These are phyloP conservation scores for Drosophila pseudoobscura DNA, from an alignment of 1,140 invertebrate genomes.

Conservation along the genomic window DNA sequence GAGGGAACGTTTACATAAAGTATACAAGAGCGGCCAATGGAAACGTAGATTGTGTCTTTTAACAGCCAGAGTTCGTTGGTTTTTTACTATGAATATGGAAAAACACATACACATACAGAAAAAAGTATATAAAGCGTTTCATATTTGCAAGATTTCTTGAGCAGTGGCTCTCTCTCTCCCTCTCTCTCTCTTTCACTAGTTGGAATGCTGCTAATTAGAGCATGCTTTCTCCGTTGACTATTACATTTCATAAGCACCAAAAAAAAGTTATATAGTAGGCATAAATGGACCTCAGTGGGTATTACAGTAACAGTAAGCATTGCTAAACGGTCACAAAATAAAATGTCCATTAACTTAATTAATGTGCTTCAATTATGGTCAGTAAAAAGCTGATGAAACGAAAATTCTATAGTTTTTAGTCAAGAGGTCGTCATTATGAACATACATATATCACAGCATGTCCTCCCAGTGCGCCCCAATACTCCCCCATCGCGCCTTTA, in stretches of 20 bases:
- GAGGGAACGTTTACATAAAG: constrained; percentile 8
- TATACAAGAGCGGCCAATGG: constrained; percentile 45
- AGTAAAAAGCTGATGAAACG: constrained; percentile 64
- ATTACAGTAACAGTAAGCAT: constrained; percentile 34
- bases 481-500: background rate
- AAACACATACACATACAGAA: too few relatives aligned
- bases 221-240: constrained; percentile 9
- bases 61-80: background rate
- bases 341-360: constrained; percentile 81
- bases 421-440: constrained; percentile 64
- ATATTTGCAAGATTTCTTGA: too few relatives aligned
- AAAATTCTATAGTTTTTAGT: constrained; percentile 78
- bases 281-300: constrained; percentile 9
- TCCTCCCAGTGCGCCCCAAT: constrained; percentile 6
- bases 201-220: background rate
- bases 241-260: constrained; percentile 48
- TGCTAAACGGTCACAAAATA: constrained; percentile 54
- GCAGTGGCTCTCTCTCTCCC: too few relatives aligned
- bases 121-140: too few relatives aligned
- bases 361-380: constrained; percentile 66
- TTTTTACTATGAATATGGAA: too few relatives aligned
- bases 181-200: background rate
- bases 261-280: constrained; percentile 3
- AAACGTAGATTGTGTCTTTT: constrained; percentile 4
- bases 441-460: constrained; percentile 58